Percentiles rank a stretch among this genome's conserved stretches.
These are phyloP conservation scores for Pseudomyrmex concolor DNA, from an alignment of 1,140 invertebrate species.

Conservation along the genomic window DNA sequence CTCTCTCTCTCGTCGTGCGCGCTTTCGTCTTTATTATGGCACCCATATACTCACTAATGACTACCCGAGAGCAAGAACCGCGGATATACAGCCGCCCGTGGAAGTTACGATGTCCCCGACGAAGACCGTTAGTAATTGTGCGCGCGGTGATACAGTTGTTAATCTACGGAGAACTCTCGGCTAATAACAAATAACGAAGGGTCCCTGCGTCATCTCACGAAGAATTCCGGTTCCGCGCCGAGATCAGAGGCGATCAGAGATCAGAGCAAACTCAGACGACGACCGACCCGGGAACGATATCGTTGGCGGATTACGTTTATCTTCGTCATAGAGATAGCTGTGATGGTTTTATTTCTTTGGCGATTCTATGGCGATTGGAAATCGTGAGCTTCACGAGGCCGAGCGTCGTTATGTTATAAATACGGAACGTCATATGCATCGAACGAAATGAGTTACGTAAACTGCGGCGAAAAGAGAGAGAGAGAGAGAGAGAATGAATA, in stretches of 20 bases:
- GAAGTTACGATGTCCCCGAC: slow-evolving; percentile 68
- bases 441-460: slow-evolving; percentile 29
- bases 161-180: slow-evolving; percentile 53
- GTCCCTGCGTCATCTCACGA: slow-evolving; percentile 19
- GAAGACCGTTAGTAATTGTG: slow-evolving; percentile 71
- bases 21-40: slow-evolving; percentile 72
- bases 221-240: slow-evolving; percentile 1
- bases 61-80: slow-evolving; percentile 57
- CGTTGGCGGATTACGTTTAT: slow-evolving; percentile 44
- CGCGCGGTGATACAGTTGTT: slow-evolving; percentile 68
- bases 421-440: slow-evolving; percentile 4
- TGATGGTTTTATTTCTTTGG: slow-evolving; percentile 42
- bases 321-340: slow-evolving; percentile 23
- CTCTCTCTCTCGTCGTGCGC: slow-evolving; percentile 16
- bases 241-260: slow-evolving; percentile 24
- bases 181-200: slow-evolving; percentile 32
- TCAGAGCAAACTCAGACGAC: not conserved
- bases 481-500: too few relatives aligned
- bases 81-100: slow-evolving; percentile 54
- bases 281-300: slow-evolving; percentile 41
- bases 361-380: slow-evolving; percentile 8
- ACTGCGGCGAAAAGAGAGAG: too few relatives aligned
- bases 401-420: slow-evolving; percentile 27
- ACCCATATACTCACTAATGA: slow-evolving; percentile 72
- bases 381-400: slow-evolving; percentile 50